Base-by-base conservation (phyloP, 2,113 vertebrate species). In the Talpa occidentalis region DNA sequence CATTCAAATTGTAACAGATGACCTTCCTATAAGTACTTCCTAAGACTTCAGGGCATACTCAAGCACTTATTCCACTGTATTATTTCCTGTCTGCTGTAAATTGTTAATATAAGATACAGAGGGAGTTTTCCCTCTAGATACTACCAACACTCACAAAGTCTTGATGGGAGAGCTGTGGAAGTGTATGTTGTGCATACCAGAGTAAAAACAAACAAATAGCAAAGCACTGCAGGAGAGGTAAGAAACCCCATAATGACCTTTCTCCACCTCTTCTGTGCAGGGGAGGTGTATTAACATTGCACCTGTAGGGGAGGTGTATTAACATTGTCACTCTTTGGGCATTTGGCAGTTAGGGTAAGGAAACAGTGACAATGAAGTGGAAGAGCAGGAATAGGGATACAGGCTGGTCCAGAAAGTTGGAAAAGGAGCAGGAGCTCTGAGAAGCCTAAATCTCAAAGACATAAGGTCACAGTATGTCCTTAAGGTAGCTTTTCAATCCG, bases 121-220 rank as follows among this genome's bases (percentile, higher is more conserved):
- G 3, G 16, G 22, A 82, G 17, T 0, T 67, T 64, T 67, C 54
- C n/a, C 35, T 70, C 21, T 60, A 24, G 44, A 66, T 30, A 81
- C 44, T 37, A 64, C 28, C 22, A 0, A 26, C 40, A 35, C 32
- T 76, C 24, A 37, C 14, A 47, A 30, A 74, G 28, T 66, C 28
- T 59, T 59, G 17, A 49, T 37, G 49, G 82, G 52, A 52, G 11
- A 49, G n/a, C 4, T 8, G 3, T 69, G 28, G 37, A 47, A 76
- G 19, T 10, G 0, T 83, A 21, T 11, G 6, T 12, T 49, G 17
- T n/a, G 5, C 5, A 32, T 14, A 0, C 7, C 52, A 32, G 11
- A 47, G 32, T 17, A 59, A 89, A 66, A 19, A n/a, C 54, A 88
- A 80, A 24, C 6, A 94, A 83, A 24, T 1, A 69, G n/a, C 7